phyloP scores from a whole-genome alignment of 2,113 vertebrate species.

The Sinocyclocheilus anophthalmus region DNA sequence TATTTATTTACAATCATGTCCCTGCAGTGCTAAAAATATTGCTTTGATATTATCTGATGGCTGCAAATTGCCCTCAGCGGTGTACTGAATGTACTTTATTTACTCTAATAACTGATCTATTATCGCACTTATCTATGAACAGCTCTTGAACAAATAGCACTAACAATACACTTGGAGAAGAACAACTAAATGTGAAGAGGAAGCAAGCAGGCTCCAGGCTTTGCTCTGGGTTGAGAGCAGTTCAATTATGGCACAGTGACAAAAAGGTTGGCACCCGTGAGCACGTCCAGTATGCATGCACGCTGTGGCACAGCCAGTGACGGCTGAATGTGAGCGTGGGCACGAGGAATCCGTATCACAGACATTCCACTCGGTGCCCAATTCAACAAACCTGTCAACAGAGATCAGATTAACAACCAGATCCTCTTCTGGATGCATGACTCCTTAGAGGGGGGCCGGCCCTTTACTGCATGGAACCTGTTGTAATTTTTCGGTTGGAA shows the following conservation, averaged over 20 bases:
- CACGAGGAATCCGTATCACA: too few relatives aligned
- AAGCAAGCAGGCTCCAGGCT: conserved; percentile 4
- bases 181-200: conserved; percentile 12
- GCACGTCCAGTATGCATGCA: too few relatives aligned
- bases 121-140: not conserved
- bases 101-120: not conserved
- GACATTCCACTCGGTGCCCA: not conserved
- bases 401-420: conserved; percentile 57
- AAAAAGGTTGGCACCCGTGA: too few relatives aligned
- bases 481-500: too few relatives aligned
- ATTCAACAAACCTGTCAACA: conserved; percentile 54
- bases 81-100: not conserved
- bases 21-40: not conserved
- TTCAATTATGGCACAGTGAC: conserved; percentile 34
- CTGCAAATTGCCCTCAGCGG: not conserved
- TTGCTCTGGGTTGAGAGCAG: conserved; percentile 16
- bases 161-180: not conserved
- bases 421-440: conserved; percentile 53
- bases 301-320: too few relatives aligned
- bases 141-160: not conserved
- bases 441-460: too few relatives aligned
- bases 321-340: too few relatives aligned
- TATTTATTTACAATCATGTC: not conserved
- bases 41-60: not conserved
- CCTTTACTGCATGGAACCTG: conserved; percentile 36